Evolutionary conservation across 2,888 invertebrate species (phyloP), one percentile per base, ranked within the genome.

Genomic region (Callyntrura guangdongensis): DNA sequence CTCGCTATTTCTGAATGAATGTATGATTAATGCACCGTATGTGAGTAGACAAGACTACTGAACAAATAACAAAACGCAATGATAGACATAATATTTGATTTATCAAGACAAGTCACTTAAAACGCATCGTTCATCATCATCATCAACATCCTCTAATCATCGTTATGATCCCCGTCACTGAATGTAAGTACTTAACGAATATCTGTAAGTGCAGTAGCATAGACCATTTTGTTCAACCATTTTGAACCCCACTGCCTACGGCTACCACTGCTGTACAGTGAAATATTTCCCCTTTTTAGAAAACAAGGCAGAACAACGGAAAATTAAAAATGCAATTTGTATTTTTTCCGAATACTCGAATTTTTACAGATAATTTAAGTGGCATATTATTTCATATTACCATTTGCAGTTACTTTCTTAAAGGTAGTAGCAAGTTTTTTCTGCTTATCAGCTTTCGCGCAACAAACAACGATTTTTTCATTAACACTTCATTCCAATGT

Each of bases 401-500:
- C 2, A 36, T 36, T 36, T 36, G 36, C 36, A 36, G 36, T 36
- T 36, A 36, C 36, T 36, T 36, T 36, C 36, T 36, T 36, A 36
- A 36, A 2, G 17, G 61, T n/a, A 27, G 22, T 5, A 17, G 22
- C 22, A 22, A 67, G 27, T 69, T 11, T 11, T 17, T 36, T 72
- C 36, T 36, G 6, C 36, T 36, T 36, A 14, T 59, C n/a, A n/a
- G 64, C 20, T 22, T 53, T 12, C 2, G 4, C 8, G 8, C 8
- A 14, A 59, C 2, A 49, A 17, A 47, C 27, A 14, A 12, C 27
- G 27, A 67, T 67, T 25, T 22, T 67, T 14, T 27, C 27, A 27
- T 47, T 49, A 20, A 17, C 53, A 53, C 53, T 14, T 53, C 59
- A 88, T 88, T 88, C 82, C 82, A 87, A 87, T 27, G 20, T 14